phyloP scores from a whole-genome alignment of 2,888 invertebrate species.

The Euspilapteryx auroguttella region DNA sequence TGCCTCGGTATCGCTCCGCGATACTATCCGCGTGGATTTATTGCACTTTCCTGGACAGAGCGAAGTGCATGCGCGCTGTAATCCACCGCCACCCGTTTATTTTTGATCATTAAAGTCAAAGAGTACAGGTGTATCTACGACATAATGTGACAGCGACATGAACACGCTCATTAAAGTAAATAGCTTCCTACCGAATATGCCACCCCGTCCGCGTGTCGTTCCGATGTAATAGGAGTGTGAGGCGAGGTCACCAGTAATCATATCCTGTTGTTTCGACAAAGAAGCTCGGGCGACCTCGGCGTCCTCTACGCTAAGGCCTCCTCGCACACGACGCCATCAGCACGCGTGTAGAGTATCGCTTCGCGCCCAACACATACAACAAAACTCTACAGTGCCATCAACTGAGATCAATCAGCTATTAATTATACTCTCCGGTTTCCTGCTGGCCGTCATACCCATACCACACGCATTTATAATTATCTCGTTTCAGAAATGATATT shows the following conservation, averaged over 20 bases:
- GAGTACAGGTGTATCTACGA: conserved; percentile 4
- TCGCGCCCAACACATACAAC: no score
- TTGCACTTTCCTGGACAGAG: conserved; percentile 12
- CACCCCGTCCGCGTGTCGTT: conserved; percentile 13
- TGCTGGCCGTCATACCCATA: background rate
- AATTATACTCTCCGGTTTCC: no score
- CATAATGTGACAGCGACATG: conserved; percentile 18
- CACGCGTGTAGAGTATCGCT: conserved; percentile 1
- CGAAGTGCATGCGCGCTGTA: background rate
- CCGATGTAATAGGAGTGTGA: conserved; percentile 23
- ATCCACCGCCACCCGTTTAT: background rate
- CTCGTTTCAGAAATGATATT: background rate
- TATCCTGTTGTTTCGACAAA: conserved; percentile 38
- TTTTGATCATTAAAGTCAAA: background rate
- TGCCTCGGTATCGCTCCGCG: conserved; percentile 19
- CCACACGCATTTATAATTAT: background rate
- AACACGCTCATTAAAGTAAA: conserved; percentile 26
- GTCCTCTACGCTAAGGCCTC: conserved; percentile 4
- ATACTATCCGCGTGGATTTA: conserved; percentile 25
- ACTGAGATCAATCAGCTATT: conserved; percentile 1
- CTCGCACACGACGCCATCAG: conserved; percentile 1
- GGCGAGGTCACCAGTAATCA: conserved; percentile 27
- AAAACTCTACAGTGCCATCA: no score
- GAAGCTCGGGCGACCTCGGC: conserved; percentile 11
- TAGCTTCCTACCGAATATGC: conserved; percentile 22